Conservation (phyloP, 2,888 invertebrate species). For the Tetanocera ferruginea region DNA sequence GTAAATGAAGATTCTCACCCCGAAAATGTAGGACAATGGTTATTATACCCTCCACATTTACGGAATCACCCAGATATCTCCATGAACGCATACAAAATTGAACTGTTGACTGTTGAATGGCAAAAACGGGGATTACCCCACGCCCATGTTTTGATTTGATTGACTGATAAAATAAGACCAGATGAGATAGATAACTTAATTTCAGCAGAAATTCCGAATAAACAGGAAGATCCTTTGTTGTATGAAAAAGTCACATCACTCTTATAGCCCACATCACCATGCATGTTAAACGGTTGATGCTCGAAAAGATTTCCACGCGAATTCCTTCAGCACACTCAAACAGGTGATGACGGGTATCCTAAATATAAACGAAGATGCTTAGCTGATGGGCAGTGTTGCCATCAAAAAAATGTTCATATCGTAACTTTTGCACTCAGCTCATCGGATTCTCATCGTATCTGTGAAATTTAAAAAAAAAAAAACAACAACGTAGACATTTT, state of each 20-base stretch:
- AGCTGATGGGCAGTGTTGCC: too few species aligned
- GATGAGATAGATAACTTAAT: conserved; percentile 52
- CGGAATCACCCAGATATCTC: background rate
- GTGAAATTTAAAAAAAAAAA: too few species aligned
- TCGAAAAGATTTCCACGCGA: conserved; percentile 21
- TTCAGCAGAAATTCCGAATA: conserved; percentile 46
- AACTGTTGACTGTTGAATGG: conserved; percentile 52
- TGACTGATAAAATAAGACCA: conserved; percentile 51
- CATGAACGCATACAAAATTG: background rate
- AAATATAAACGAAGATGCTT: conserved; percentile 29
- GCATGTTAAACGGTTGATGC: conserved; percentile 29
- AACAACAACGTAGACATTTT: too few species aligned
- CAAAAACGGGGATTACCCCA: conserved; percentile 60
- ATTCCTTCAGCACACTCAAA: conserved; percentile 28
- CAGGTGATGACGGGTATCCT: conserved; percentile 40
- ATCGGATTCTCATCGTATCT: too few species aligned
- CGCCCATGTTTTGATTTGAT: conserved; percentile 56
- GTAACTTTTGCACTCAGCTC: too few species aligned
- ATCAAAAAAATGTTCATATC: too few species aligned
- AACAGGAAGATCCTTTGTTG: conserved; percentile 23
- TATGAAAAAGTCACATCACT: conserved; percentile 12
- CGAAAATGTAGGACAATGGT: conserved; percentile 27
- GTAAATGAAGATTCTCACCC: conserved; percentile 33
- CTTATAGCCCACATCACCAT: background rate
- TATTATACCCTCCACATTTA: conserved; percentile 22